phyloP scores from a whole-genome alignment of 2,797 vertebrate genomes.

The Coreius guichenoti region DNA sequence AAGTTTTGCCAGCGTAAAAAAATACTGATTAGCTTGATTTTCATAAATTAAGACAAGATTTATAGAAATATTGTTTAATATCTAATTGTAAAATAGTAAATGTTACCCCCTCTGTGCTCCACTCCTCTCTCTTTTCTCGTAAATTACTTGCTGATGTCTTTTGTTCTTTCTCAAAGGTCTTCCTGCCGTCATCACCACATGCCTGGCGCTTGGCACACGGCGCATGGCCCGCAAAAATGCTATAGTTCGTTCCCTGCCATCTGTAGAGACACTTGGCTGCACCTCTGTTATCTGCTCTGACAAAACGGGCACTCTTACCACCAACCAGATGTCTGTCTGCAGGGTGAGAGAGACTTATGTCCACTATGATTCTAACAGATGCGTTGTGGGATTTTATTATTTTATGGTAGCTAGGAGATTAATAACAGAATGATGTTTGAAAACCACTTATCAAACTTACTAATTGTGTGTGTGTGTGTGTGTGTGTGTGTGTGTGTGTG shows the following conservation, averaged over 20 bases:
- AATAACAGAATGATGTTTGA: slow-evolving; percentile 9
- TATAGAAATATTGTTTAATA: not conserved
- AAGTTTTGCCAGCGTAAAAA: not conserved
- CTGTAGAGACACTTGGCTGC: slow-evolving; percentile 83
- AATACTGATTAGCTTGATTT: not conserved
- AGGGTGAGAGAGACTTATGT: slow-evolving; percentile 69
- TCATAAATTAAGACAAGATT: not conserved
- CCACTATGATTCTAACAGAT: not conserved
- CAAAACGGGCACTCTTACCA: slow-evolving; percentile 83
- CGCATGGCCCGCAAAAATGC: slow-evolving; percentile 84
- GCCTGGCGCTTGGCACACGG: slow-evolving; percentile 80
- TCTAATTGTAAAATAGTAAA: not conserved
- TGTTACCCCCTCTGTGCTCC: not conserved
- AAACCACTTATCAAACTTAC: slow-evolving; percentile 38
- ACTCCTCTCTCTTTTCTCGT: not conserved
- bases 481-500: slow-evolving; percentile 71
- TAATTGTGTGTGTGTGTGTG: slow-evolving; percentile 41
- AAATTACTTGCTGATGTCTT: not conserved
- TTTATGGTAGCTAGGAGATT: not conserved
- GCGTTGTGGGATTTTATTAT: not conserved
- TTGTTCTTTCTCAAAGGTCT: slow-evolving; percentile 69
- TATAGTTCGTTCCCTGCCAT: slow-evolving; percentile 81
- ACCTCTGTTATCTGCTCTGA: slow-evolving; percentile 84
- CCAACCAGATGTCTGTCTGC: slow-evolving; percentile 85
- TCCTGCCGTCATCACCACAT: slow-evolving; percentile 83